Evolutionary conservation across 2,888 invertebrate species (phyloP), one percentile per base, ranked within the genome.

Genomic region (Andrena marginata): DNA sequence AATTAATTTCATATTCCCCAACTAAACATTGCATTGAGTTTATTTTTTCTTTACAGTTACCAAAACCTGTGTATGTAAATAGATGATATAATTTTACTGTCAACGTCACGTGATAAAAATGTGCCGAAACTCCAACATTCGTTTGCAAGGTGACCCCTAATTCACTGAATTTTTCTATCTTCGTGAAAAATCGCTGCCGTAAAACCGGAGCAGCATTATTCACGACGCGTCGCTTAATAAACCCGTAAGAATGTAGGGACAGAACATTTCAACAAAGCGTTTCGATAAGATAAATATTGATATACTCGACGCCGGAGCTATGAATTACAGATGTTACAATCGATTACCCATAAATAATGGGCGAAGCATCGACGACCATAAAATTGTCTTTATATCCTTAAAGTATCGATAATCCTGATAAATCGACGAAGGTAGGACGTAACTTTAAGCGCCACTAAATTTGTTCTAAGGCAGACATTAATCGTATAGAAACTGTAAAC

Each of bases 371-470:
- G 71, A 56, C 5, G 59, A 35, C 71, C 71, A 68, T 80, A 80
- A 80, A 80, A 72, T 63, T 63, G 80, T 80, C 54, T 71, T 80
- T 80, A 72, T 80, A 72, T 68, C 80, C 62, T 68, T 72, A 80
- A 80, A 80, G 80, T 80, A 80, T 80, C 80, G 80, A 80, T 80
- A 80, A 80, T 80, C 71, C 56, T 72, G 67, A 80, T 79, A 80
- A 71, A 80, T 72, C 42, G 80, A 33, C 33, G 54, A 6, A 29
- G 67, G 29, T 35, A 35, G 56, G 29, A 16, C 26, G 67, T 72
- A 68, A 80, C 67, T 80, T 79, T 80, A 80, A 80, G 33, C 54
- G 51, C 20, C 54, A 67, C 80, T 81, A 82, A 74, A 82, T 80
- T 75, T 75, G n/a, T 62, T 56, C n/a, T 64, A 75, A 74, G 74